Base-by-base conservation (phyloP, 1,140 invertebrate genomes). In the Brachionus koreanus region DNA sequence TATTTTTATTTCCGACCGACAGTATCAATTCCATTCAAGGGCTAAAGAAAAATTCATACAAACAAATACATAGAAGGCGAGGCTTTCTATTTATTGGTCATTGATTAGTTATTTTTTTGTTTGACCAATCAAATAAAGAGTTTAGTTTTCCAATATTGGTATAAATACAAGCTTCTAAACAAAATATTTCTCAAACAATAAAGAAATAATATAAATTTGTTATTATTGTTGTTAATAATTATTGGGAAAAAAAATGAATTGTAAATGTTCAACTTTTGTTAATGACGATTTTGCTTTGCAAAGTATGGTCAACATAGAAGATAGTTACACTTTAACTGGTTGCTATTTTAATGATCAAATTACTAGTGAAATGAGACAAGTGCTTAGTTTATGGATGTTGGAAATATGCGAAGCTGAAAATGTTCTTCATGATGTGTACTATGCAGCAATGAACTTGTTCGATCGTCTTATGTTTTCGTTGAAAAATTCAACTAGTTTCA, bases 341-440 rank as follows among this genome's bases (percentile, higher is more conserved):
- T 39, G 16, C 7, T 72, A 72, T 42, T 72, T 72, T n/a, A 72
- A 37, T 42, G 13, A 72, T 72, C 13, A 13, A 5, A 72, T 72
- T 19, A 72, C n/a, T 7, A 3, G 16, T 16, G 37, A 72, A 72
- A 72, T 72, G 67, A 72, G 67, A 72, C 7, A 37, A 23, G 19
- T 23, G 16, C 16, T 72, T 2, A 39, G 33, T 39, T 16, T 39
- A 39, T 72, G 67, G 67, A 39, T 72, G 19, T n/a, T 72, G 67
- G 67, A 72, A 39, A 94, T 97, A 83, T 96, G 94, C 88, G 94
- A 95, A 86, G 94, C 95, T 85, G 92, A 95, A 85, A 92, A 92
- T 83, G 94, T 94, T 85, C 93, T 95, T 88, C 94, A 96, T 85
- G 94, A 95, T 86, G 94, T 97, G 19, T 96, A 96, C 87, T 91